Evolutionary conservation across 2,888 invertebrate genomes (phyloP).

Genomic region (Trisateles emortualis): DNA sequence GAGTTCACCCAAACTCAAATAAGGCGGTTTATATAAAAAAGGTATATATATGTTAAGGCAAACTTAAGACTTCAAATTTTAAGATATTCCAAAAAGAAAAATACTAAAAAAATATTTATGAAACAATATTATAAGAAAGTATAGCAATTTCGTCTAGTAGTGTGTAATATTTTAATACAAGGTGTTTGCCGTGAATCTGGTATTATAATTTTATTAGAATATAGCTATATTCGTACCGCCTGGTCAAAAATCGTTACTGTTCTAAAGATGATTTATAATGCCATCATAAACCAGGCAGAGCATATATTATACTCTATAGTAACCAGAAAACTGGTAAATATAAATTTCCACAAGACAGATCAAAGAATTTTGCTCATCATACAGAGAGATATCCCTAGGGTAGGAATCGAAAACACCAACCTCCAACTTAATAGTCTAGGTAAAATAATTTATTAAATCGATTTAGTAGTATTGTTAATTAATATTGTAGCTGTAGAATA

Average conservation of each 20-base stretch:
- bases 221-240: neutral
- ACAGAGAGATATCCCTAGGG: no score
- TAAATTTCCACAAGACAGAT: no score
- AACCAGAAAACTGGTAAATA: no score
- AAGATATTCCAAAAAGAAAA: conserved; percentile 12
- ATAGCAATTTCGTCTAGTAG: conserved; percentile 24
- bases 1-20: conserved; percentile 43
- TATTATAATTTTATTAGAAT: neutral
- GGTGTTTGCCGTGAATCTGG: conserved; percentile 15
- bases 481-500: neutral
- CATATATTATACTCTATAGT: no score
- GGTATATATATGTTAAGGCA: conserved; percentile 17
- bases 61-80: conserved; percentile 26
- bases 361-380: no score
- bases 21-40: conserved; percentile 19
- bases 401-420: no score
- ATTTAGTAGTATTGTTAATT: no score
- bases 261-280: no score
- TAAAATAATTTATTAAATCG: no score
- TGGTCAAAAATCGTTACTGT: no score
- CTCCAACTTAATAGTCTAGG: neutral
- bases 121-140: conserved; percentile 4
- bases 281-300: no score
- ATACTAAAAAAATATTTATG: conserved; percentile 19
- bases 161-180: conserved; percentile 27